Evolutionary conservation across 1,140 invertebrate genomes (phyloP), one percentile per base, ranked within the genome.

Genomic region (Lucilia sericata): DNA sequence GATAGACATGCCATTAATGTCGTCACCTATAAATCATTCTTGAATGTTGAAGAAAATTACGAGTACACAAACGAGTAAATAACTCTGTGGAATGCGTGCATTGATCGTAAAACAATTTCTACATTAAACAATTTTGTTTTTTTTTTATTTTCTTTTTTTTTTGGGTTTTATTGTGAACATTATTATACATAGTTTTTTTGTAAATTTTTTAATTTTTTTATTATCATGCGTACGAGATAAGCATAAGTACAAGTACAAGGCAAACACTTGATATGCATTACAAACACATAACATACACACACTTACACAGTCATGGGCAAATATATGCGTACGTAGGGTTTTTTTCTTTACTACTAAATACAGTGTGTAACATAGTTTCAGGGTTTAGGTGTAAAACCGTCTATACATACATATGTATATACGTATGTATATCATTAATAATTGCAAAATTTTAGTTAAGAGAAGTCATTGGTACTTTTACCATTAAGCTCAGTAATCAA

Each of bases 221-320:
- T 80, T 80, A 80, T 80, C 76, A 49, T 80, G 76, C 42, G 76
- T 80, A 80, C 76, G 76, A 80, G 76, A 80, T 80, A 80, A 80
- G 76, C 76, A 80, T 80, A 49, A 80, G 42, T 80, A 80, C 42
- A 80, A 80, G 76, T 80, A 49, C 12, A 80, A 80, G 47, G 76
- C 42, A 76, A 76, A 34, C 19, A 70, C 65, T 70, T 70, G 65
- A 70, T 21, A 70, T 70, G 65, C 65, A 70, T 60, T 70, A 70
- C 65, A 70, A 42, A 42, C 42, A 42, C 42, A 42, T 42, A 2
- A 42, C 42, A 36, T 4, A 36, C 10, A 25, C 7, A 70, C 60
- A 21, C 19, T 7, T 17, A 70, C 21, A 25, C 19, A 21, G 5
- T 5, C 1, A 42, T 42, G 10, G 5, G 42, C 2, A 7, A 42